A percentile compares a stretch with the other conserved stretches of the same genome.
Conservation (phyloP, 2,888 invertebrate species). For the Eilema caniola region DNA sequence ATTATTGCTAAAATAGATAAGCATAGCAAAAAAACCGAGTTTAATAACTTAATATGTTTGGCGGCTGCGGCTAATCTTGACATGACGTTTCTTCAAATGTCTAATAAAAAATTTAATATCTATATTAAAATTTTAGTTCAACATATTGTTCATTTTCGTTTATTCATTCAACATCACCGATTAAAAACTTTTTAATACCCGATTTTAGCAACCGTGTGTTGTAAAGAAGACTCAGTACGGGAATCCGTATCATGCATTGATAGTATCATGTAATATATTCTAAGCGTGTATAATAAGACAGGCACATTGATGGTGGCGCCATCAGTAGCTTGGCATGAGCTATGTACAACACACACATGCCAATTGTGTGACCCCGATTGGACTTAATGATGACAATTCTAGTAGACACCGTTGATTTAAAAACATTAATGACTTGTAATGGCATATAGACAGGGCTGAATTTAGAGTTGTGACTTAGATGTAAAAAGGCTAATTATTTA, state of each 20-base stretch:
- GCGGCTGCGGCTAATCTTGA: too few species aligned
- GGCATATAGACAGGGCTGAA: neutral
- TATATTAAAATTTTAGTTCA: too few species aligned
- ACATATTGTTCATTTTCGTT: too few species aligned
- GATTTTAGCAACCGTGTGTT: neutral
- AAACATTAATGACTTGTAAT: neutral
- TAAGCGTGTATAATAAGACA: conserved; percentile 33
- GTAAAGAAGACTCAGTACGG: neutral
- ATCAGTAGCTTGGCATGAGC: conserved; percentile 34
- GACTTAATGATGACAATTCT: conserved; percentile 10
- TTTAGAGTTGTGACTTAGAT: too few species aligned
- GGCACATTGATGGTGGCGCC: conserved; percentile 43
- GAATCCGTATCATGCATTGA: too few species aligned
- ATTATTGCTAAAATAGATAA: neutral
- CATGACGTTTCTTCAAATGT: too few species aligned
- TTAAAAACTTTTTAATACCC: neutral
- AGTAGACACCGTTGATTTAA: neutral
- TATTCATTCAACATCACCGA: neutral
- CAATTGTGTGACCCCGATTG: neutral
- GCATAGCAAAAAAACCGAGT: too few species aligned
- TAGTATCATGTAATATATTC: conserved; percentile 41
- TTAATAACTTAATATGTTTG: too few species aligned
- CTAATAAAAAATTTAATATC: too few species aligned
- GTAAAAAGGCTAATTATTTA: too few species aligned
- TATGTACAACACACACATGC: conserved; percentile 14